Evolutionary conservation across 2,113 vertebrate species (phyloP).

Genomic region (Vidua macroura): DNA sequence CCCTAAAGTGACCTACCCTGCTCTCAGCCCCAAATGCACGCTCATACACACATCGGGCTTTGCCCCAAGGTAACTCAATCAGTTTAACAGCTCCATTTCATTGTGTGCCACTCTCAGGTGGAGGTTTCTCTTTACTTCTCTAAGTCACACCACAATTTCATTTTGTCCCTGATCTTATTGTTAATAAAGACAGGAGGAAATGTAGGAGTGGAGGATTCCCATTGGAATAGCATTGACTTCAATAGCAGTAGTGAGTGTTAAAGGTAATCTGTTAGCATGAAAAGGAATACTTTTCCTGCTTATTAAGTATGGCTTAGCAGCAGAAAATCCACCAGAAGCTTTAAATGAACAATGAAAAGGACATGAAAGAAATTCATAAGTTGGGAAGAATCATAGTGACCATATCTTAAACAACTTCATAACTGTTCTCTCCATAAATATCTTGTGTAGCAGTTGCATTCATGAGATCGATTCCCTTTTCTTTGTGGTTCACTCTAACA

Average conservation of each 20-base stretch:
- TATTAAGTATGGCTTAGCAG: not conserved
- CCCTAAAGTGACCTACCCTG: not conserved
- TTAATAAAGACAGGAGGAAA: not conserved
- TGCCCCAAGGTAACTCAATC: not conserved
- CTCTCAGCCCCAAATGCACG: not conserved
- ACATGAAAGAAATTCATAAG: not conserved
- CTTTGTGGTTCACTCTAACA: not conserved
- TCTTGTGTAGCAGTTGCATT: not conserved
- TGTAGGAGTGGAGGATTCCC: not conserved
- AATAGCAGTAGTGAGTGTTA: not conserved
- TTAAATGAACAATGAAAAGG: not conserved
- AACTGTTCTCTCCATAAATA: not conserved
- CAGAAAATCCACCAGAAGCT: not conserved
- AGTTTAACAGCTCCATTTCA: not conserved
- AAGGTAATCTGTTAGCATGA: not conserved
- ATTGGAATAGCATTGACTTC: not conserved
- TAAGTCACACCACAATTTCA: not conserved
- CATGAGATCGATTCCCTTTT: not conserved
- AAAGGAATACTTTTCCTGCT: not conserved
- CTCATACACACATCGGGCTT: accelerated
- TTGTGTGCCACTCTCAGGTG: not conserved
- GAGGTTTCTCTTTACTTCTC: not conserved
- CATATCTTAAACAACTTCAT: not conserved
- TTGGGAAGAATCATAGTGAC: not conserved
- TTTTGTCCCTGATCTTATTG: not conserved